Conservation (phyloP, 2,888 invertebrate genomes). For the Apamea monoglypha region DNA sequence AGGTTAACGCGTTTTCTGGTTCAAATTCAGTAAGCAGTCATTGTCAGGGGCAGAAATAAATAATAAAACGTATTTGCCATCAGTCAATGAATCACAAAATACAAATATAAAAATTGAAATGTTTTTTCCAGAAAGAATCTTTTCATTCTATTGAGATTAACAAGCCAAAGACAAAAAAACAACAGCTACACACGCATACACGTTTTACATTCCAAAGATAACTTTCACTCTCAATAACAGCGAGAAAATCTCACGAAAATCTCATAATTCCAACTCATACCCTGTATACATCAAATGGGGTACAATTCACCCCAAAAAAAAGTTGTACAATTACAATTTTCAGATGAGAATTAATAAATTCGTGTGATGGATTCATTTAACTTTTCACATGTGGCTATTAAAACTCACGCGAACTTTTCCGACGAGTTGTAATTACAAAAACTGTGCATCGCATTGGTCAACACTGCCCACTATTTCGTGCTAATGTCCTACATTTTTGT, state of each 20-base stretch:
- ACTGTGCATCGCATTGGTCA: constrained; percentile 58
- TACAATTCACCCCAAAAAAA: constrained; percentile 36
- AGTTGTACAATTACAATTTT: constrained; percentile 60
- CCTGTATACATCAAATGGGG: constrained; percentile 30
- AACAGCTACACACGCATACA: neutral
- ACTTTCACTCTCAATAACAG: no score
- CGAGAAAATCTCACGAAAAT: constrained; percentile 13
- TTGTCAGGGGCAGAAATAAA: neutral
- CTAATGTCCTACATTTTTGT: constrained; percentile 38
- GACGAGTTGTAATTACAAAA: constrained; percentile 65
- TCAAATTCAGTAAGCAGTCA: neutral
- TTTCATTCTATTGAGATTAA: neutral
- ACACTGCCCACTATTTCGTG: constrained; percentile 43
- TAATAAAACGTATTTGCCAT: neutral
- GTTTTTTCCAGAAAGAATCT: neutral
- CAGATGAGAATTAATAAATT: constrained; percentile 54
- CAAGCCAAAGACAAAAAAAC: neutral
- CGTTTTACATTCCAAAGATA: neutral
- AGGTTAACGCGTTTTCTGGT: no score
- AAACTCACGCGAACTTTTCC: constrained; percentile 67
- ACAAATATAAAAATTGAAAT: neutral
- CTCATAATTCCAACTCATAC: constrained; percentile 11
- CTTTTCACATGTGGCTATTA: constrained; percentile 66
- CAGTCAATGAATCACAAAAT: neutral
- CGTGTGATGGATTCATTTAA: constrained; percentile 65